These are phyloP conservation scores for Drosophila quinaria DNA, from an alignment of 2,888 invertebrate species.

Conservation along the genomic window DNA sequence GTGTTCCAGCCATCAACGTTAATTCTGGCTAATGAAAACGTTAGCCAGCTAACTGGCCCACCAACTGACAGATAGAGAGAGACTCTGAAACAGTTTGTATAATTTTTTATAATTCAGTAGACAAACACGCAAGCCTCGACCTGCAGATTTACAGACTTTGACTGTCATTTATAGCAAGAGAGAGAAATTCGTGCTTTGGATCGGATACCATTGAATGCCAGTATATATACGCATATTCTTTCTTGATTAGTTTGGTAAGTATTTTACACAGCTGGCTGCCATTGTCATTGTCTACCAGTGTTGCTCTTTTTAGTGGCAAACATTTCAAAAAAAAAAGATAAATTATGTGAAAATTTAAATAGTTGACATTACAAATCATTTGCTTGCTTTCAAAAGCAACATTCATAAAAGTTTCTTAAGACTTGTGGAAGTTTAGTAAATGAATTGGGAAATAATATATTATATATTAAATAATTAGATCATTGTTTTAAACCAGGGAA, in stretches of 20 bases:
- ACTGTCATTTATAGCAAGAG: constrained; percentile 51
- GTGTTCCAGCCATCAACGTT: constrained; percentile 64
- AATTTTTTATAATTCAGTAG: constrained; percentile 53
- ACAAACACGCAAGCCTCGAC: constrained; percentile 57
- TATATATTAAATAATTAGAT: too few relatives aligned
- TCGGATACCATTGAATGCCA: neutral
- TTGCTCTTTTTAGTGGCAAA: neutral
- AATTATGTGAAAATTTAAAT: neutral
- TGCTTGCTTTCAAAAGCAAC: too few relatives aligned
- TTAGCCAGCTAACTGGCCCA: constrained; percentile 65
- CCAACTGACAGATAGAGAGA: constrained; percentile 31
- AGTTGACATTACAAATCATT: too few relatives aligned
- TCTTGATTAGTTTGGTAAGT: constrained; percentile 49
- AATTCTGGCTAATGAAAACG: constrained; percentile 70
- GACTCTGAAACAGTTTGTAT: constrained; percentile 39
- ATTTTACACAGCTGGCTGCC: constrained; percentile 27
- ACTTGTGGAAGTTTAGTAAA: neutral
- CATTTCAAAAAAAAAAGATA: neutral
- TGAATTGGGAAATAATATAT: too few relatives aligned
- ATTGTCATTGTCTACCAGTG: constrained; percentile 44
- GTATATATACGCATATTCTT: constrained; percentile 34
- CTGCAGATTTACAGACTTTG: constrained; percentile 12
- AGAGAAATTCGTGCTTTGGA: constrained; percentile 23
- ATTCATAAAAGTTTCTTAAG: too few relatives aligned
- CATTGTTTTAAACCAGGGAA: too few relatives aligned